Conservation (phyloP, 1,140 invertebrate genomes). For the Drosophila athabasca region DNA sequence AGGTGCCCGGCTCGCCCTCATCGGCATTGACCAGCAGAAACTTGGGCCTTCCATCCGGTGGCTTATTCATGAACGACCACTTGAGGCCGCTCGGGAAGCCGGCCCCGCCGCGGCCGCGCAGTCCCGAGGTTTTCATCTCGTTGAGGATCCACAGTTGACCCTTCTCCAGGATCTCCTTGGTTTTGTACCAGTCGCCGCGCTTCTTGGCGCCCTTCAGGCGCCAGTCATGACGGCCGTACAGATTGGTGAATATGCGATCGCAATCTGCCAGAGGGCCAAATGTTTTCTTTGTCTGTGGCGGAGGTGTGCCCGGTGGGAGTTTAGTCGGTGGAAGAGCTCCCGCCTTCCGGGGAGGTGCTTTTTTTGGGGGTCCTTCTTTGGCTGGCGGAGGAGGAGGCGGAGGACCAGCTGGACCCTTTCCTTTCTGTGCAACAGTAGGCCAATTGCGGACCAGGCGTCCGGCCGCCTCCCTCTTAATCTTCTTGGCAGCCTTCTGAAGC, state of each 20-base stretch:
- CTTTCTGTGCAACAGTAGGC: background rate
- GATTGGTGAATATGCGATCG: slow-evolving; percentile 71
- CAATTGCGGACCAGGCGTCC: background rate
- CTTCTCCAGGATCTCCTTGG: slow-evolving; percentile 63
- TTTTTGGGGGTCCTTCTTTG: background rate
- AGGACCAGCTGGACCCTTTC: background rate
- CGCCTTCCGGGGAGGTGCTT: background rate
- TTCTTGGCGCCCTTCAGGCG: slow-evolving; percentile 64
- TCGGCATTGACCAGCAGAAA: slow-evolving; percentile 92
- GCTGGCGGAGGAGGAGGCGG: slow-evolving; percentile 1
- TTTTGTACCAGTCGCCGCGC: slow-evolving; percentile 76
- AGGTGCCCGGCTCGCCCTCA: slow-evolving; percentile 92
- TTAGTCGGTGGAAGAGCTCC: slow-evolving; percentile 18
- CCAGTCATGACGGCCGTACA: slow-evolving; percentile 74
- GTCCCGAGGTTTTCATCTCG: slow-evolving; percentile 89
- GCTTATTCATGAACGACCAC: slow-evolving; percentile 90
- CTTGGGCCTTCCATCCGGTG: slow-evolving; percentile 87
- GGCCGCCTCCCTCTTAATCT: background rate
- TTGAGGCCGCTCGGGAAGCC: slow-evolving; percentile 92
- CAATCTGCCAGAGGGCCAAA: slow-evolving; percentile 65
- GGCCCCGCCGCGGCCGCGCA: slow-evolving; percentile 91
- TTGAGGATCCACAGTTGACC: slow-evolving; percentile 84
- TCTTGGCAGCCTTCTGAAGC: too few relatives aligned
- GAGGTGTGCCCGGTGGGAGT: slow-evolving; percentile 64
- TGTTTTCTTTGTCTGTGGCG: slow-evolving; percentile 64